Percentiles rank a stretch among this genome's conserved stretches.
Evolutionary conservation across 2,888 invertebrate genomes (phyloP).

Genomic region (Salticus scenicus): DNA sequence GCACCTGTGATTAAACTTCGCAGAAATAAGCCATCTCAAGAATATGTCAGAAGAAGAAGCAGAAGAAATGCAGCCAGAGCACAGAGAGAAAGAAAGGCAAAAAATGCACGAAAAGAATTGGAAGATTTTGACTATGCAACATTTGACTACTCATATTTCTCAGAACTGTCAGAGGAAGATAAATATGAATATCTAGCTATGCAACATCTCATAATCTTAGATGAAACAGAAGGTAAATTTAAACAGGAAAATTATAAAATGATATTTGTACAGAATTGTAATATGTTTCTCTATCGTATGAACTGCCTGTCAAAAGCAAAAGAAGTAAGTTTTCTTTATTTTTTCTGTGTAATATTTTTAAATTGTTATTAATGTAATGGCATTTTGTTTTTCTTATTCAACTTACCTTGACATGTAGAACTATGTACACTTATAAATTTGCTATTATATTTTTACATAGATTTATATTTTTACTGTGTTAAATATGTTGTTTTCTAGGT

Average conservation of each 20-base stretch:
- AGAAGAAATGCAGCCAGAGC: neutral
- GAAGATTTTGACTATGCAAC: slow-evolving; percentile 33
- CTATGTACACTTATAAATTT: too few species aligned
- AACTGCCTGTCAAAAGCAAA: slow-evolving; percentile 84
- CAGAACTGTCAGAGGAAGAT: slow-evolving; percentile 31
- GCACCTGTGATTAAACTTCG: neutral
- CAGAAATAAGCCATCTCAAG: slow-evolving; percentile 17
- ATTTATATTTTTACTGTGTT: too few species aligned
- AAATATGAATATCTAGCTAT: slow-evolving; percentile 57
- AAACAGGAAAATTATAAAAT: slow-evolving; percentile 84
- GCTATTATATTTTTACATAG: too few species aligned
- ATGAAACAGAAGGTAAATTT: slow-evolving; percentile 85
- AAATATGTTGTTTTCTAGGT: too few species aligned
- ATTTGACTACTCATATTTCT: slow-evolving; percentile 43
- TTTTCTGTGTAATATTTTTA: neutral
- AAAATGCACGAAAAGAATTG: neutral
- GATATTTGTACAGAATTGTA: slow-evolving; percentile 85
- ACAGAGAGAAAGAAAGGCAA: neutral
- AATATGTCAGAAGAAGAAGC: slow-evolving; percentile 22
- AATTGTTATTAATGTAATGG: neutral
- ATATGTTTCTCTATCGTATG: slow-evolving; percentile 85
- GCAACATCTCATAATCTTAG: slow-evolving; percentile 77
- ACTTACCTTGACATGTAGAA: too few species aligned
- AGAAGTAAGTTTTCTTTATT: slow-evolving; percentile 79
- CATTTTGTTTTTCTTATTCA: neutral